Base-by-base conservation (phyloP, 1,140 invertebrate species). In the Penaeus indicus region DNA sequence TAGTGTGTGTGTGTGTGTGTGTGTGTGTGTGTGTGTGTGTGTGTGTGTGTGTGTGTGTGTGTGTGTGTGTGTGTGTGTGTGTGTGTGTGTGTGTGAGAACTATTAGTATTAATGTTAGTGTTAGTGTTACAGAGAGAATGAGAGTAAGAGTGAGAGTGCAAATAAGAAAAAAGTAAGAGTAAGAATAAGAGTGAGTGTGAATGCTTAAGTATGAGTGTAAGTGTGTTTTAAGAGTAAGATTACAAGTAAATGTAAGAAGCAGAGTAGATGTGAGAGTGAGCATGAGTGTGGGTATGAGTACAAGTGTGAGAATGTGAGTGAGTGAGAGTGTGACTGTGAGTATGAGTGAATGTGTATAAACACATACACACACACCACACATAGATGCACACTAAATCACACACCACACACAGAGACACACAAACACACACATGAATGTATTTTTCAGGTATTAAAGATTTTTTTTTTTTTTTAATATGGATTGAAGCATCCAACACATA, bases 311-410 rank as follows among this genome's bases (percentile, higher is more conserved):
- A 21, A 38, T 19, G 32, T 4, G 27, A 38, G 27, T 18, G 32
- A 78, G 75, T 78, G 47, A 16, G 7, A 78, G 27, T 78, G 47
- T 32, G 32, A 32, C 32, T 42, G 47, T 19, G 1, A 77, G 72
- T 38, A 27, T 27, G 32, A 78, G 75, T 47, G 47, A 32, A 78
- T 38, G 47, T 38, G 32, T 47, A 78, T 47, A 78, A 38, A 78
- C 75, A 78, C 75, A 78, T 47, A 78, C 75, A 78, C 75, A 78
- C 27, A 38, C 32, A 78, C 75, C 75, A 78, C 75, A 78, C 32
- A 78, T 32, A 78, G 1, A 27, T 25, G 25, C 61, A 82, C 61
- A 82, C 61, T 16, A 18, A 61, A 13, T 19, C 61, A 82, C 61
- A 82, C 25, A 82, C 61, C 62, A 82, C 25, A 82, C 25, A 82